Base-by-base conservation (phyloP, 2,888 invertebrate species). In the Antheraea assamensis region DNA sequence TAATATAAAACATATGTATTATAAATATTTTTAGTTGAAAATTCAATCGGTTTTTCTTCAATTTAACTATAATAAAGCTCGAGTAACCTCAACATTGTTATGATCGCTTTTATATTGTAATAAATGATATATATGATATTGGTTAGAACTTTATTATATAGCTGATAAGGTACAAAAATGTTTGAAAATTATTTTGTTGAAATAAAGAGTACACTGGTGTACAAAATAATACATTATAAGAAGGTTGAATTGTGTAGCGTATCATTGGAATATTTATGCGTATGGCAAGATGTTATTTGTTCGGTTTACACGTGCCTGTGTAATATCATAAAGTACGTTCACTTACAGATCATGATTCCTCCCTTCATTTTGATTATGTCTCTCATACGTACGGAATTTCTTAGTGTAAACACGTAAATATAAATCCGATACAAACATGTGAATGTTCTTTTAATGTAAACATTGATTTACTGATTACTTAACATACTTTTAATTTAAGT, bases 231-330 rank as follows among this genome's bases (percentile, higher is more conserved):
- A 73, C 27, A 8, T 27, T 68, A 55, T 68, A 31, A 70, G 73
- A 73, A 70, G 35, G 19, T 58, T 71, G 71, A 71, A 71, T 71
- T 47, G 71, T 73, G 49, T 71, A 64, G 71, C 68, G 61, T 71
- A 71, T 71, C 61, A 73, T 73, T 71, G 64, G 71, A 73, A 73
- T 73, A 73, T 73, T 73, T 73, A 71, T 52, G 64, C 31, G 61
- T 71, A 71, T 73, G 47, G 64, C 71, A 71, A 73, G 49, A 52
- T 64, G n/a, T n/a, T 61, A 73, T 71, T 70, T 71, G 47, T 70
- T 70, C 24, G 19, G 42, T 47, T 70, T 55, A 71, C 71, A 73
- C 73, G 71, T 71, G 71, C 71, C 64, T 71, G 58, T 42, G 61
- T 73, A 71, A 64, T 73, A 71, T 35, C 47, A 49, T 72, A 73